These are phyloP conservation scores for Anagrus nilaparvatae DNA, from an alignment of 1,140 invertebrate genomes.

Conservation along the genomic window DNA sequence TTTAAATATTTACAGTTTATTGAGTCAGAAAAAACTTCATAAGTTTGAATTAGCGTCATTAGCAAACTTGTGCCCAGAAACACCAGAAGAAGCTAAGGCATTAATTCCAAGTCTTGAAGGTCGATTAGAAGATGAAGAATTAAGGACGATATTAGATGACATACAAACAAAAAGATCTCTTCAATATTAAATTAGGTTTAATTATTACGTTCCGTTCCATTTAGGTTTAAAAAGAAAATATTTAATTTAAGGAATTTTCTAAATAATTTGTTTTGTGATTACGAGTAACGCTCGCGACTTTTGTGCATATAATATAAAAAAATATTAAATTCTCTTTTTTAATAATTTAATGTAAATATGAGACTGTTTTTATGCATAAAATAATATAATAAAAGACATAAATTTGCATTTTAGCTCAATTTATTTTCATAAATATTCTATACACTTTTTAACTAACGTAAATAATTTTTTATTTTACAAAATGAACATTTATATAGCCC, in stretches of 20 bases:
- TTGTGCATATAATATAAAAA: no score
- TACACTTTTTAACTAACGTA: no score
- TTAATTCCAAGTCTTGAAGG: conserved; percentile 93
- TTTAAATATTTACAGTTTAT: conserved; percentile 55
- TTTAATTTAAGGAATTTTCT: background rate
- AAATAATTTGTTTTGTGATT: background rate
- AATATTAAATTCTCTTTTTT: no score
- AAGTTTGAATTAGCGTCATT: conserved; percentile 97
- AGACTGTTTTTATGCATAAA: no score
- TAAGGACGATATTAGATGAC: conserved; percentile 88
- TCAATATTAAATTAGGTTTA: conserved; percentile 76
- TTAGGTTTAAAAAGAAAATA: background rate
- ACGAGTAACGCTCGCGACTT: no score
- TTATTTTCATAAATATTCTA: no score
- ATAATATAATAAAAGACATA: no score
- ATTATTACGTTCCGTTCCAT: background rate
- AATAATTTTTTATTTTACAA: no score
- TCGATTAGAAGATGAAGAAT: conserved; percentile 91
- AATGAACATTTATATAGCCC: no score
- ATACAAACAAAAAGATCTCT: conserved; percentile 97
- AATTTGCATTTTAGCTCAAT: no score
- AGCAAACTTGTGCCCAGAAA: conserved; percentile 96
- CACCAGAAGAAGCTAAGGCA: conserved; percentile 94
- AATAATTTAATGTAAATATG: no score
- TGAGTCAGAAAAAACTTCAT: conserved; percentile 93